These are phyloP conservation scores for Trichogramma pretiosum DNA, from an alignment of 1,140 invertebrate genomes.

Conservation along the genomic window DNA sequence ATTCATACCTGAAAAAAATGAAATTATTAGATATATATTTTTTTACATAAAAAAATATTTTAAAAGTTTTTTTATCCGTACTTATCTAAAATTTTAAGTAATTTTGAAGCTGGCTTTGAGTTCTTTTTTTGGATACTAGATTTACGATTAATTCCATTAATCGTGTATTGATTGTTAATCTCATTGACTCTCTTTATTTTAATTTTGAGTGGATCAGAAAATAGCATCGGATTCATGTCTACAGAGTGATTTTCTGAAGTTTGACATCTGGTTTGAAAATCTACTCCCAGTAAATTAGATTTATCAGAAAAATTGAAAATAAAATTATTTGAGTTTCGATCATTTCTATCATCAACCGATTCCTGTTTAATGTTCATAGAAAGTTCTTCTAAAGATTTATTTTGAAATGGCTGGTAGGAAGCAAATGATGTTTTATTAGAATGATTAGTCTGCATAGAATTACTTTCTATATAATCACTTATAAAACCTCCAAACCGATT, in stretches of 20 bases:
- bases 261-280: conserved; percentile 9
- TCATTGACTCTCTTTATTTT: conserved; percentile 13
- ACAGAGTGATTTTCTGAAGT: not conserved
- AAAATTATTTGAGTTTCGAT: not conserved
- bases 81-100: conserved; percentile 9
- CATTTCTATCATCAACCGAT: not conserved
- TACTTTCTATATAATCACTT: conserved; percentile 1
- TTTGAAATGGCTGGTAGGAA: too few relatives aligned
- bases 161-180: conserved; percentile 10
- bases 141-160: conserved; percentile 3
- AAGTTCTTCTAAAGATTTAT: too few relatives aligned
- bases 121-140: not conserved
- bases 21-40: too few relatives aligned
- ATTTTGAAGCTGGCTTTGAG: not conserved
- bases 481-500: conserved; percentile 14
- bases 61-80: not conserved
- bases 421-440: too few relatives aligned
- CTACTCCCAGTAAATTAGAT: conserved; percentile 7
- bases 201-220: conserved; percentile 7
- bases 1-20: conserved; percentile 15
- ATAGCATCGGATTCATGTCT: not conserved
- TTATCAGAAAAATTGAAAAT: conserved; percentile 13
- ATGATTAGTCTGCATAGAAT: too few relatives aligned
- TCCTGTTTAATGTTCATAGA: too few relatives aligned
- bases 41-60: too few relatives aligned